Evolutionary conservation across 1,140 invertebrate species (phyloP), one percentile per base, ranked within the genome.

Genomic region (Drosophila littoralis): DNA sequence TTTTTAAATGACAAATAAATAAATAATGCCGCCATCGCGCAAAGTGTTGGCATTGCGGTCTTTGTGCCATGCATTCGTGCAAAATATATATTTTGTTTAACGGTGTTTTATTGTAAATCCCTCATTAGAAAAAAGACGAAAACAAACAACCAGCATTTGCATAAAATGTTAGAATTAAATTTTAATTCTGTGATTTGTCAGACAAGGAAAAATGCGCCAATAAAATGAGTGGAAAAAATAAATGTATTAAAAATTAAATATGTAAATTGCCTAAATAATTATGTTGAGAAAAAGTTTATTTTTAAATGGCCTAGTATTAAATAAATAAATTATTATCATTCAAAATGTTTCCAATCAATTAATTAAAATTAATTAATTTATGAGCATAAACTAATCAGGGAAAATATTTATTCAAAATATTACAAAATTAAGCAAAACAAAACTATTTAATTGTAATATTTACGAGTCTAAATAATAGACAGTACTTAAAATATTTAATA

Each of bases 1-100:
- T 69, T 61, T 69, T 61, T 38, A 50, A 69, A 69, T 50, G 58
- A 13, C 65, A 60, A 43, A 61, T 74, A 69, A 74, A 74, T 74
- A 43, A 74, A 74, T 68, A 68, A 73, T 68, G 51, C 10, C 13
- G 17, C 38, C 57, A 60, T 13, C 7, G 61, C 60, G 28, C 70
- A 73, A 60, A 68, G 64, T 73, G 64, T 73, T 73, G 40, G 64
- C 55, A 60, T 52, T 74, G 71, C 36, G 70, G 55, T 67, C 28
- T 38, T 52, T 60, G 8, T 51, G 46, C 28, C n/a, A 61, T 60
- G 36, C 15, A 63, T 63, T 63, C 36, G 55, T 68, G 35, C n/a
- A 61, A 52, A 52, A 64, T 55, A 28, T 65, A 71, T 71, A 60
- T 67, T 48, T 60, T 59, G 67, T 66, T 40, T 13, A 13, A 28